Evolutionary conservation across 2,113 vertebrate species (phyloP).

Genomic region (Willisornis vidua): DNA sequence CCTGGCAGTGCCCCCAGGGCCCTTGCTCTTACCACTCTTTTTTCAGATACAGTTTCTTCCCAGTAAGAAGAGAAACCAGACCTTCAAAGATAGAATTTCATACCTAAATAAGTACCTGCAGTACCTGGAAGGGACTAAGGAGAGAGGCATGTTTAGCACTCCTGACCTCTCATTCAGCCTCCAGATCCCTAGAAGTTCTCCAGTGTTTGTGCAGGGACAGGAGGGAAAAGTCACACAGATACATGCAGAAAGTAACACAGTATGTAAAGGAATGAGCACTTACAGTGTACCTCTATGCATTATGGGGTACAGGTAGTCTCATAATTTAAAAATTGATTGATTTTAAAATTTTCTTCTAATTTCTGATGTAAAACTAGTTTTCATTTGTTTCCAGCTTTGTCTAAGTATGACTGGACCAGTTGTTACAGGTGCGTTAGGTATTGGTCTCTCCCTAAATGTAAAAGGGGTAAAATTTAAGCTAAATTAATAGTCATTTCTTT

Average conservation of each 20-base stretch:
- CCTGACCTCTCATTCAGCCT: background rate
- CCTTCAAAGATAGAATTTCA: background rate
- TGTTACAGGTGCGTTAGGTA: background rate
- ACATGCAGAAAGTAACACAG: background rate
- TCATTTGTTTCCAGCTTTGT: background rate
- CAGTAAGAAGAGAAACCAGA: background rate
- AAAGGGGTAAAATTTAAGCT: background rate
- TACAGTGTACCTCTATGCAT: background rate
- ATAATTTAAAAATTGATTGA: background rate
- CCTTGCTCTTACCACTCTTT: background rate
- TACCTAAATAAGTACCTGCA: background rate
- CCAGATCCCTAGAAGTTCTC: background rate
- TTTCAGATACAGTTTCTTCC: background rate
- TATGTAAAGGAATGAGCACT: background rate
- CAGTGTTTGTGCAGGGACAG: background rate
- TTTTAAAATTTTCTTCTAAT: background rate
- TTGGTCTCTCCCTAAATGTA: background rate
- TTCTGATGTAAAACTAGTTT: background rate
- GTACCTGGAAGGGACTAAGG: background rate
- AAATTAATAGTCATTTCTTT: background rate
- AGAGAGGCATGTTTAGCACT: background rate
- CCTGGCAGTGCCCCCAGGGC: background rate
- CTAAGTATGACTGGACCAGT: background rate
- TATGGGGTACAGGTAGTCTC: background rate
- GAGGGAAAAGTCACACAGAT: background rate